A percentile compares a stretch with the other conserved stretches of the same genome.
phyloP scores from a whole-genome alignment of 2,888 invertebrate species.

The Timema cristinae region DNA sequence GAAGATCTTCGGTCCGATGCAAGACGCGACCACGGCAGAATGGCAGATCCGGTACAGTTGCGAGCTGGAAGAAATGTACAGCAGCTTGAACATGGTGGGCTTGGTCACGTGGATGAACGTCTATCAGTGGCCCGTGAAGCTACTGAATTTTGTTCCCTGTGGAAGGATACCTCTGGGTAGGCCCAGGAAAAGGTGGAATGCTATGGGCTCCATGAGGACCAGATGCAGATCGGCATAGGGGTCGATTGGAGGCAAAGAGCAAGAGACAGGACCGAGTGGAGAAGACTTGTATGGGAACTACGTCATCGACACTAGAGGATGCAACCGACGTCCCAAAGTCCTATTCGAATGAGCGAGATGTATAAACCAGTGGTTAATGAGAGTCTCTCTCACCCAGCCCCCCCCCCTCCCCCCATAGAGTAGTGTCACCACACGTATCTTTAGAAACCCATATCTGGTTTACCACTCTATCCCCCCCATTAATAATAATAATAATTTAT shows the following conservation, averaged over 20 bases:
- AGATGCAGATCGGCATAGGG: neutral
- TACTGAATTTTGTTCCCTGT: neutral
- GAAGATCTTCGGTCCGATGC: neutral
- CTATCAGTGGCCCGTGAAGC: neutral
- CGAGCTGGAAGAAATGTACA: neutral
- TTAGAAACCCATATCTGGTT: too few relatives aligned
- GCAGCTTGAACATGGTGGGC: neutral
- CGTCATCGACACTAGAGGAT: too few relatives aligned
- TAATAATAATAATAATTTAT: too few relatives aligned
- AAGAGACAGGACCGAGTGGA: neutral
- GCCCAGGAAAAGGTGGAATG: neutral
- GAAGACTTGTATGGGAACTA: neutral
- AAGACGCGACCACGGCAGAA: neutral
- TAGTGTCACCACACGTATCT: too few relatives aligned
- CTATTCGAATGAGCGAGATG: too few relatives aligned
- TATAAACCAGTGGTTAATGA: too few relatives aligned
- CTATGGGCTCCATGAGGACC: neutral
- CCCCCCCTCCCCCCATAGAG: too few relatives aligned
- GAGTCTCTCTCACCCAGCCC: too few relatives aligned
- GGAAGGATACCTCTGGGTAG: neutral
- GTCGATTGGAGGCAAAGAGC: neutral
- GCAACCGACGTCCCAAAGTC: too few relatives aligned
- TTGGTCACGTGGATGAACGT: neutral
- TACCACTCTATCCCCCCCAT: too few relatives aligned
- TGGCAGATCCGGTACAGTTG: neutral